Base-by-base conservation (phyloP, 2,797 vertebrate species). In the Helostoma temminkii region DNA sequence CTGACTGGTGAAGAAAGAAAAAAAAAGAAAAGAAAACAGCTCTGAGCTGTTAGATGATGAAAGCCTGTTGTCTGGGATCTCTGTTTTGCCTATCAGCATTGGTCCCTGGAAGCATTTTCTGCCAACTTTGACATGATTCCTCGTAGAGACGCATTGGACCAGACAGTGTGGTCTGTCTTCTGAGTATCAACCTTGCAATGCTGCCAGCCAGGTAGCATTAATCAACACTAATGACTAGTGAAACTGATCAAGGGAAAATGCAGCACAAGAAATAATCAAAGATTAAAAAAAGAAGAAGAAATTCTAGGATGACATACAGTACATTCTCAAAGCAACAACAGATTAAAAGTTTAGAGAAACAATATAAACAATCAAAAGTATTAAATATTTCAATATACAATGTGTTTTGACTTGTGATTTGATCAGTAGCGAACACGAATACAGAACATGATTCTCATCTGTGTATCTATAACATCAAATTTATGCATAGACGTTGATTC, bases 391-490 rank as follows among this genome's bases (percentile, higher is more conserved):
- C n/a, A 43, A 24, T n/a, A 9, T 42, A n/a, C 37, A 47, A n/a
- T 65, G 53, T 60, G 18, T 52, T 70, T 48, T 52, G 25, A 34
- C 12, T 41, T 54, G 56, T 52, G 71, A 70, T 64, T 67, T 74
- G 24, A 71, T 76, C 67, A 63, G 43, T 63, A 46, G 37, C 46
- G 73, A 56, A 74, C 71, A 34, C 48, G 43, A 71, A 61, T 26
- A 18, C 52, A 60, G 46, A 57, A 32, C 42, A 41, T 56, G 39
- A 47, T 66, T 70, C 28, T 68, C 58, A 48, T 65, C 36, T 71
- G 58, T 39, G 58, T 78, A 63, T 80, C 73, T 83, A 65, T 72
- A 57, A 55, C 45, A 57, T 82, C 7, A 78, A 66, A 86, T 80
- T 59, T 50, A 47, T 85, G 71, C 65, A 53, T 47, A 53, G 59